Evolutionary conservation across 2,888 invertebrate genomes (phyloP).

Genomic region (Esperia sulphurella): DNA sequence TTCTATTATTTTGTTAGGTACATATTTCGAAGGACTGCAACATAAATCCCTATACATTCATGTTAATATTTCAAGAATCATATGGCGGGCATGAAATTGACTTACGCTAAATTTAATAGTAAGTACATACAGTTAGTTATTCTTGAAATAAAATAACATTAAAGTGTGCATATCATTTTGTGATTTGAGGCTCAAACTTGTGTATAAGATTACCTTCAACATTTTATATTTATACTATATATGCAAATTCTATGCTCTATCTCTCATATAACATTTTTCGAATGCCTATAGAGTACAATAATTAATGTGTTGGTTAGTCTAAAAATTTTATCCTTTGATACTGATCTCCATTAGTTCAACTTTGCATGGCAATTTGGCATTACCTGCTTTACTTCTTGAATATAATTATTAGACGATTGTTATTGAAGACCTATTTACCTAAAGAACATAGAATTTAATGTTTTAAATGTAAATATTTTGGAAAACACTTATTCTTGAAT

Average conservation of each 20-base stretch:
- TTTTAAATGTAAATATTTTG: conserved; percentile 68
- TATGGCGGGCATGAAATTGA: neutral
- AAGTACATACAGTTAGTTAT: too few species aligned
- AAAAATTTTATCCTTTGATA: conserved; percentile 64
- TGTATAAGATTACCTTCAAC: conserved; percentile 20
- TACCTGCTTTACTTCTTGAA: conserved; percentile 29
- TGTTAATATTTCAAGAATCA: conserved; percentile 12
- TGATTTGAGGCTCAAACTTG: conserved; percentile 53
- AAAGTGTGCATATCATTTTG: conserved; percentile 56
- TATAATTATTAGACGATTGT: conserved; percentile 32
- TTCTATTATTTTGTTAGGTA: conserved; percentile 40
- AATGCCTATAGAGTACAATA: conserved; percentile 69
- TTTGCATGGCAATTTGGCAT: conserved; percentile 51
- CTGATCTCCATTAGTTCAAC: conserved; percentile 59
- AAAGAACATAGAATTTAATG: conserved; percentile 42
- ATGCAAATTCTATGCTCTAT: neutral
- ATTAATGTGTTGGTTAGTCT: conserved; percentile 57
- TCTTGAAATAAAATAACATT: conserved; percentile 21
- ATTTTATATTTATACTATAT: neutral
- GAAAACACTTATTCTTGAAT: neutral
- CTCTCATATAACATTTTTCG: conserved; percentile 65
- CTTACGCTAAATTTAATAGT: too few species aligned
- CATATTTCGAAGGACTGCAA: conserved; percentile 47
- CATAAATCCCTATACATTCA: conserved; percentile 24
- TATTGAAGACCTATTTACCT: conserved; percentile 44